Conservation (phyloP, 2,888 invertebrate species). For the Ichneumoninae sp. region DNA sequence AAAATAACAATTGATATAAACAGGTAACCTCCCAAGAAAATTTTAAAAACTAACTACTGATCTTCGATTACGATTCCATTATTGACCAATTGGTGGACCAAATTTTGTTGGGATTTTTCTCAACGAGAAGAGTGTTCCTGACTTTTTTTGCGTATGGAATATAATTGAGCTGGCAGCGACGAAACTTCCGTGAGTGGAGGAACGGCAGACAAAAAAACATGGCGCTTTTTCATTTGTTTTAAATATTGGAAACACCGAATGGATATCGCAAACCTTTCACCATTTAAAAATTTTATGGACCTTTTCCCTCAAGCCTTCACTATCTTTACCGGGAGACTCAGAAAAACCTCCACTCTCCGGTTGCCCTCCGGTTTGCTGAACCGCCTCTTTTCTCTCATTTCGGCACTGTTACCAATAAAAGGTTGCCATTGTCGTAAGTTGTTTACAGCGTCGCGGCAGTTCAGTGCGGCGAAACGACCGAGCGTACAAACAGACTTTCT, state of each 20-base stretch:
- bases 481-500: constrained; percentile 39
- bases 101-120: no score
- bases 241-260: not conserved
- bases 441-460: constrained; percentile 12
- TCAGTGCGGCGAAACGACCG: constrained; percentile 13
- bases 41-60: no score
- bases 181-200: no score
- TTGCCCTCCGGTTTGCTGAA: not conserved
- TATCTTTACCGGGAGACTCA: not conserved
- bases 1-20: no score
- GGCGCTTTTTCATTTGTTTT: not conserved
- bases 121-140: no score
- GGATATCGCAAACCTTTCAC: not conserved
- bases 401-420: not conserved
- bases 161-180: no score
- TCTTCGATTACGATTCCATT: no score
- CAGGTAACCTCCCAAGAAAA: no score
- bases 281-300: not conserved
- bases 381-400: not conserved
- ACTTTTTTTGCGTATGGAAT: no score
- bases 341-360: not conserved
- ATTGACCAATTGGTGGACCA: no score
- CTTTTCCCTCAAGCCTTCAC: not conserved
- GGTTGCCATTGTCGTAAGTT: not conserved
- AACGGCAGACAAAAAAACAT: no score